phyloP scores from a whole-genome alignment of 1,140 invertebrate genomes.

The Anastatus disparis region DNA sequence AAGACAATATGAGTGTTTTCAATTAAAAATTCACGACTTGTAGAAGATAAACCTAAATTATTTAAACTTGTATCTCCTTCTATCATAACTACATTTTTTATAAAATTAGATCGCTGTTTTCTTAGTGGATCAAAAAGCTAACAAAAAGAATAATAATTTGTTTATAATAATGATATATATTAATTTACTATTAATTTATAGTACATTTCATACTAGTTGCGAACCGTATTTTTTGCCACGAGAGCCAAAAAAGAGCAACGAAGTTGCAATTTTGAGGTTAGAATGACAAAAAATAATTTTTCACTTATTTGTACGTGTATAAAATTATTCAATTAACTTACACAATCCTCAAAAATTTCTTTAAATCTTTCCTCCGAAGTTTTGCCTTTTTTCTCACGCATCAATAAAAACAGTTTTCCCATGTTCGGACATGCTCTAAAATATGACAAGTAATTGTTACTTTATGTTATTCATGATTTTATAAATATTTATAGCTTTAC shows the following conservation, averaged over 20 bases:
- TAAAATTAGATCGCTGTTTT: constrained; percentile 57
- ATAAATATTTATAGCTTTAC: no score
- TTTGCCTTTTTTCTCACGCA: constrained; percentile 78
- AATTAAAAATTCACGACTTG: constrained; percentile 65
- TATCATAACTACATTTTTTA: constrained; percentile 70
- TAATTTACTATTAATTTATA: no score
- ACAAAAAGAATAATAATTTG: constrained; percentile 6
- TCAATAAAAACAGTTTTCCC: constrained; percentile 74
- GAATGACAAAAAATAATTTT: no score
- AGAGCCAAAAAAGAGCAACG: no score
- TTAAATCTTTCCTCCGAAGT: constrained; percentile 68
- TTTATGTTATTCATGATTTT: no score
- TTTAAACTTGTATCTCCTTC: constrained; percentile 70
- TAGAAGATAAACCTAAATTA: constrained; percentile 70
- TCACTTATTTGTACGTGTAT: constrained; percentile 61
- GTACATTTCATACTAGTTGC: no score
- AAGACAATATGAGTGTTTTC: constrained; percentile 76
- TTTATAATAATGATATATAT: neutral
- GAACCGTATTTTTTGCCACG: no score
- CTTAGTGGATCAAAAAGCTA: constrained; percentile 69
- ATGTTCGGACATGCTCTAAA: constrained; percentile 75
- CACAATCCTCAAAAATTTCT: constrained; percentile 68
- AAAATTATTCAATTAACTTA: constrained; percentile 54
- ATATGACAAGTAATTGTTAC: no score
- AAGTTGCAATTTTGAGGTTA: no score